Evolutionary conservation across 2,888 invertebrate species (phyloP).

Genomic region (Molorchus minor): DNA sequence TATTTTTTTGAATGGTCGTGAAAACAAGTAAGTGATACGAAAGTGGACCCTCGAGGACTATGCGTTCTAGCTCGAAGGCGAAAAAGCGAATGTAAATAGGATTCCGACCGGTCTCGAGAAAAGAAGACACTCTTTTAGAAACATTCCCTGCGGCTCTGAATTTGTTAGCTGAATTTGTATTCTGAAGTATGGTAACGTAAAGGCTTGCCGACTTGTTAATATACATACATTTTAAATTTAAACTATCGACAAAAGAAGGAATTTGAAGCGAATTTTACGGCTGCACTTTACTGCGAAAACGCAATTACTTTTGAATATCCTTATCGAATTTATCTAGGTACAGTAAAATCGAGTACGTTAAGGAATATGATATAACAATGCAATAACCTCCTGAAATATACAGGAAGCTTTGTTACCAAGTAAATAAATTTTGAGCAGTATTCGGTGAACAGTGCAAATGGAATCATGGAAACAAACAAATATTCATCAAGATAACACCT

Average conservation of each 20-base stretch:
- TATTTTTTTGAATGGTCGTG: conserved; percentile 51
- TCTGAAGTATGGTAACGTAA: conserved; percentile 12
- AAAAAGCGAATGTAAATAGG: conserved; percentile 53
- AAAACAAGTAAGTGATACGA: conserved; percentile 55
- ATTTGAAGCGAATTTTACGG: not conserved
- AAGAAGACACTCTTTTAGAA: conserved; percentile 41
- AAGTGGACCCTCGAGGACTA: conserved; percentile 54
- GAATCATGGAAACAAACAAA: too few relatives aligned
- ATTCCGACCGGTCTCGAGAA: conserved; percentile 37
- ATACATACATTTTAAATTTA: conserved; percentile 23
- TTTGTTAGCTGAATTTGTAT: conserved; percentile 37
- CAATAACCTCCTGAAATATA: too few relatives aligned
- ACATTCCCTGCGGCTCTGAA: conserved; percentile 42
- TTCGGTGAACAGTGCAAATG: too few relatives aligned
- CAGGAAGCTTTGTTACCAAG: too few relatives aligned
- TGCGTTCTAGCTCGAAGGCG: conserved; percentile 48
- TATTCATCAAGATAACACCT: too few relatives aligned
- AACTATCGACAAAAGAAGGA: not conserved
- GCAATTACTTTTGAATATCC: not conserved
- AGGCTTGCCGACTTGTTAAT: conserved; percentile 22
- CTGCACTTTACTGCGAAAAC: not conserved
- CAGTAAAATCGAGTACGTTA: too few relatives aligned
- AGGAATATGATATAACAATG: too few relatives aligned
- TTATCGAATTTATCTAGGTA: too few relatives aligned
- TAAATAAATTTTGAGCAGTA: too few relatives aligned